Conservation (phyloP, 1,140 invertebrate genomes). For the Anoplolepis gracilipes region DNA sequence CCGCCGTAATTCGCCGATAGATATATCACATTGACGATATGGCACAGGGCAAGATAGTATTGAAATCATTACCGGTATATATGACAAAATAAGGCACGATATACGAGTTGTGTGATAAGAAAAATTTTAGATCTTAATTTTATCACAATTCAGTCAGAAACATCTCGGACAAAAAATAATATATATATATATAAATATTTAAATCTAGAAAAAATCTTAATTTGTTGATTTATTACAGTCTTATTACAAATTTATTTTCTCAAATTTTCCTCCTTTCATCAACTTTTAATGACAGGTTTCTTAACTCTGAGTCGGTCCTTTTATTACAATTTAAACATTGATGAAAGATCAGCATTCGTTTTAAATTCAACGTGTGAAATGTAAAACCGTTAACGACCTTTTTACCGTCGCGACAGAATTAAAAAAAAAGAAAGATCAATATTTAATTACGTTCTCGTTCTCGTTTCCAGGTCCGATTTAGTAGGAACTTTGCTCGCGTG, state of each 20-base stretch:
- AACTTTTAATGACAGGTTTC: slow-evolving; percentile 21
- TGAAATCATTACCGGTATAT: background rate
- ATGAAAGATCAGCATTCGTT: slow-evolving; percentile 33
- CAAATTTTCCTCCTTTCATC: background rate
- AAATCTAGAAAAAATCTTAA: background rate
- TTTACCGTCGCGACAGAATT: background rate
- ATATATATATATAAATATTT: slow-evolving; percentile 5
- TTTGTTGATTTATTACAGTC: background rate
- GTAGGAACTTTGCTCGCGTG: slow-evolving; percentile 29
- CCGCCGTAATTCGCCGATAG: slow-evolving; percentile 11
- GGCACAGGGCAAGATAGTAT: background rate
- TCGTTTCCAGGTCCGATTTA: slow-evolving; percentile 40
- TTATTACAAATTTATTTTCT: background rate
- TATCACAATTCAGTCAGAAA: background rate
- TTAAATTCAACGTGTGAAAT: slow-evolving; percentile 17
- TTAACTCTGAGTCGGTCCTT: background rate
- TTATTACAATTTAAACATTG: slow-evolving; percentile 17
- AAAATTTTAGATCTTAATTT: background rate
- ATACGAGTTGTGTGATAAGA: background rate
- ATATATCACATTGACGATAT: background rate
- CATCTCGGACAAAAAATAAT: background rate
- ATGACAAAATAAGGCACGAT: background rate
- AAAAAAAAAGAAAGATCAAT: slow-evolving; percentile 50
- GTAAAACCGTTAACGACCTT: slow-evolving; percentile 39
- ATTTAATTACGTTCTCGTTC: slow-evolving; percentile 52